Conservation (phyloP, 2,113 vertebrate species). For the Psophia crepitans region DNA sequence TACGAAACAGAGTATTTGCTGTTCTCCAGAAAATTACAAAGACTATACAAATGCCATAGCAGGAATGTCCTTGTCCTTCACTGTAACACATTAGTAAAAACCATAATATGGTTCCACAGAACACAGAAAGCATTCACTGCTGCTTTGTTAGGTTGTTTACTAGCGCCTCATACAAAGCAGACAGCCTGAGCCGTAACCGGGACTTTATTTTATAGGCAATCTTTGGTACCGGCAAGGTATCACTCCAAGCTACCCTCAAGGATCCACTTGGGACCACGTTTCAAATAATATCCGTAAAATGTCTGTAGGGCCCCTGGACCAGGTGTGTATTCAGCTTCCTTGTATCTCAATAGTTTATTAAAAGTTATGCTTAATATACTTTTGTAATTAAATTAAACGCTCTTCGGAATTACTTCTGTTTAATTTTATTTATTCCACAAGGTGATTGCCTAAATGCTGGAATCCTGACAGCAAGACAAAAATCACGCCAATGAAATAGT, state of each 20-base stretch:
- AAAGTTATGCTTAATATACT: not conserved
- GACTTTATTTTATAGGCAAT: constrained; percentile 75
- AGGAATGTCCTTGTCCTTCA: not conserved
- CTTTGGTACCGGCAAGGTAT: constrained; percentile 91
- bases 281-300: constrained; percentile 94
- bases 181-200: not conserved
- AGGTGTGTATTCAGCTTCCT: constrained; percentile 75
- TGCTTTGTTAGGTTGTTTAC: not conserved
- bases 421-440: not conserved
- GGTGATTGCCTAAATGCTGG: not conserved
- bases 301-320: constrained; percentile 91
- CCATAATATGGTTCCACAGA: not conserved
- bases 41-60: not conserved
- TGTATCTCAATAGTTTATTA: not conserved
- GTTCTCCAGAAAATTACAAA: not conserved
- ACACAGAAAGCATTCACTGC: not conserved
- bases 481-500: not conserved
- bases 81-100: not conserved
- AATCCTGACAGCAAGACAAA: not conserved
- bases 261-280: constrained; percentile 90
- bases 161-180: not conserved
- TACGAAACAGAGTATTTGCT: not conserved
- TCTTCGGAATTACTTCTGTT: not conserved
- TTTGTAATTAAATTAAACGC: not conserved
- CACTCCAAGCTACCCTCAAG: constrained; percentile 93